Conservation (phyloP, 2,797 vertebrate species). For the Falco rusticolus region DNA sequence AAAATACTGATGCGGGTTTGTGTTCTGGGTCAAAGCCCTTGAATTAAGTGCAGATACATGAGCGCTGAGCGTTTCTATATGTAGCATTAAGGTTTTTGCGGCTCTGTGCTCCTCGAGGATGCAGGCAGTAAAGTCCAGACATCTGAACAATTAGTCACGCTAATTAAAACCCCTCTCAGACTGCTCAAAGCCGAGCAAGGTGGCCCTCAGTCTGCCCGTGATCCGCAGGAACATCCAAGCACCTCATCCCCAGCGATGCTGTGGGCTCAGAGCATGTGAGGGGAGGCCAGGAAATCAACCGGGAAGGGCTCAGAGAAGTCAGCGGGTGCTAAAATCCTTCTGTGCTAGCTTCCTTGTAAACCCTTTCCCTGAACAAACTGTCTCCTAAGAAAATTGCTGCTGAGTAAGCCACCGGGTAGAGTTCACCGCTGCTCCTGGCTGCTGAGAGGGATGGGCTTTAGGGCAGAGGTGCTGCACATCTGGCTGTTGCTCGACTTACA, state of each 20-base stretch:
- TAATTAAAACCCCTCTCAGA: background rate
- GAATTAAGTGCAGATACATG: background rate
- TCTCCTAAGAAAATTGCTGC: too few relatives aligned
- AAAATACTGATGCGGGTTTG: background rate
- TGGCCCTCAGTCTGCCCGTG: accelerated
- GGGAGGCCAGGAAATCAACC: background rate
- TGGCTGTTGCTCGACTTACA: accelerated
- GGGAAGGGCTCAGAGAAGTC: background rate
- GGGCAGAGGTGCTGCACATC: background rate
- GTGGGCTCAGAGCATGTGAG: accelerated
- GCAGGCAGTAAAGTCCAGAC: background rate
- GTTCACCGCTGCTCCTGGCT: background rate
- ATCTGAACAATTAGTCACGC: background rate
- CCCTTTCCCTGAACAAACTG: background rate
- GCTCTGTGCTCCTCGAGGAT: background rate
- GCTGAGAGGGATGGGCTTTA: background rate
- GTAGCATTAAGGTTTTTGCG: background rate
- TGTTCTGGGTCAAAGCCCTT: background rate
- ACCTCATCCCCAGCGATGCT: accelerated
- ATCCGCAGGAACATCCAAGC: background rate
- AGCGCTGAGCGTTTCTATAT: accelerated
- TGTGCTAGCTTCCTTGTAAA: background rate
- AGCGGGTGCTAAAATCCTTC: background rate
- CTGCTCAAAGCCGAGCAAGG: background rate
- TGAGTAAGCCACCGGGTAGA: accelerated